These are phyloP conservation scores for Cerastoderma edule DNA, from an alignment of 2,888 invertebrate species.

Conservation along the genomic window DNA sequence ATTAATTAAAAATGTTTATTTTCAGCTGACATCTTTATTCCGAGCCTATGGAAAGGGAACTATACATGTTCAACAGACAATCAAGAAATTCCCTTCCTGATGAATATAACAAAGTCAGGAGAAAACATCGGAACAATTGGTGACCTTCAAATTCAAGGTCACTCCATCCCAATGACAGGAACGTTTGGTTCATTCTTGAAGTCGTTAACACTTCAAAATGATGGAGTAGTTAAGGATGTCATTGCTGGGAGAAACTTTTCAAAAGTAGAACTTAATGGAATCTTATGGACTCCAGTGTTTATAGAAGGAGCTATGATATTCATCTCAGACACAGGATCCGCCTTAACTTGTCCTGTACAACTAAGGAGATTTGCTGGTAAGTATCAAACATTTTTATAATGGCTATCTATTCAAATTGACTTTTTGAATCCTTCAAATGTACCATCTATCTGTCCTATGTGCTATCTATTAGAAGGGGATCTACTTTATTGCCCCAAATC, in stretches of 20 bases:
- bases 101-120: constrained; percentile 48
- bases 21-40: no score
- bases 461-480: no score
- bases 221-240: constrained; percentile 18
- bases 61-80: constrained; percentile 41
- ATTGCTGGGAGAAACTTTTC: constrained; percentile 48
- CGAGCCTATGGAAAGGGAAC: constrained; percentile 53
- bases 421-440: no score
- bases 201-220: constrained; percentile 37
- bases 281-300: constrained; percentile 27
- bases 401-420: no score
- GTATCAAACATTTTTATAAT: no score
- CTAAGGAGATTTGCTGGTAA: constrained; percentile 29
- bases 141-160: constrained; percentile 32
- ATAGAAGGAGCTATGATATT: constrained; percentile 43
- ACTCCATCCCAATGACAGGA: constrained; percentile 31
- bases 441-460: no score
- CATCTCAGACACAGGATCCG: constrained; percentile 1
- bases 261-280: constrained; percentile 48
- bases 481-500: no score
- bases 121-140: constrained; percentile 35
- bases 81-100: constrained; percentile 27
- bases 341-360: constrained; percentile 34
- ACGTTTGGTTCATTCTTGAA: constrained; percentile 42
- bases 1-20: no score